These are phyloP conservation scores for Macquaria australasica DNA, from an alignment of 2,113 vertebrate species.

Conservation along the genomic window DNA sequence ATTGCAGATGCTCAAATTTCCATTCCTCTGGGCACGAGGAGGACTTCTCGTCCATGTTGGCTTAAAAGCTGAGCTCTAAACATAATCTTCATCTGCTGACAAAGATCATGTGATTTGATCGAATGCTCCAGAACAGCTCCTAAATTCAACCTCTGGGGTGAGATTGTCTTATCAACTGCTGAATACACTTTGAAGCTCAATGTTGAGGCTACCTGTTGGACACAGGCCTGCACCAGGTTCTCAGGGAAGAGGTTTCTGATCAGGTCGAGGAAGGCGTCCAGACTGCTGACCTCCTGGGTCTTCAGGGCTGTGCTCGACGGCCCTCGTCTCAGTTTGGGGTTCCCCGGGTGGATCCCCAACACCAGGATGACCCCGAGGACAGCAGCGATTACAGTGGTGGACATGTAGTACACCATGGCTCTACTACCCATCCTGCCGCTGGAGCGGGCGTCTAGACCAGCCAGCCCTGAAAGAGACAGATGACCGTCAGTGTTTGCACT, in stretches of 20 bases:
- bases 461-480: slow-evolving; percentile 81
- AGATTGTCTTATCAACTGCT: not conserved
- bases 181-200: not conserved
- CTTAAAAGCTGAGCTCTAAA: not conserved
- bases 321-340: slow-evolving; percentile 83
- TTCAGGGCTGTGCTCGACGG: slow-evolving; percentile 1
- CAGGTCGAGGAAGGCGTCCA: slow-evolving; percentile 90
- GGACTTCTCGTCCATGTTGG: not conserved
- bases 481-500: not conserved
- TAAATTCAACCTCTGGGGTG: not conserved
- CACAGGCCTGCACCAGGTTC: slow-evolving; percentile 89
- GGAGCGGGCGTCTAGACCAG: slow-evolving; percentile 87
- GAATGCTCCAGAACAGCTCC: no score
- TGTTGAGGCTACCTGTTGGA: slow-evolving; percentile 85
- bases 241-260: slow-evolving; percentile 89
- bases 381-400: slow-evolving; percentile 88
- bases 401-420: slow-evolving; percentile 90
- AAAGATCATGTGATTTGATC: not conserved
- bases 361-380: slow-evolving; percentile 88
- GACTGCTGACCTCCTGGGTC: slow-evolving; percentile 87
- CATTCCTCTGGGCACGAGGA: no score
- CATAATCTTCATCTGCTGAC: not conserved
- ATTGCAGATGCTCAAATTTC: no score
- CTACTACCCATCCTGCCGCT: slow-evolving; percentile 89
- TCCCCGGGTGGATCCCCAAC: slow-evolving; percentile 88